Base-by-base conservation (phyloP, 92 coral and sea anemone genomes). In the Phymanthus crucifer region DNA sequence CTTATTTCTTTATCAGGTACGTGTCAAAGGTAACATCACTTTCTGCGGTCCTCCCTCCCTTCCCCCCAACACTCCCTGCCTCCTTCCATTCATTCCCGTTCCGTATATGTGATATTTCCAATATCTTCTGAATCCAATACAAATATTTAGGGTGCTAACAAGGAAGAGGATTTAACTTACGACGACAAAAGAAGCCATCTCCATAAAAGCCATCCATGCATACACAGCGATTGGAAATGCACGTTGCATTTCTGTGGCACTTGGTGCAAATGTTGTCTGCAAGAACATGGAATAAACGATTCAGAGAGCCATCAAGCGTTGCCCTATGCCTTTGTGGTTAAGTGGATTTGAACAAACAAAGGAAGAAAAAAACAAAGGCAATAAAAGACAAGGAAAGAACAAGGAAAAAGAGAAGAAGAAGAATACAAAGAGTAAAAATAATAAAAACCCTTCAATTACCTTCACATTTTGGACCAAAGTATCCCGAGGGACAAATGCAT, bases 381-480 rank as follows among this genome's bases (percentile, higher is more conserved):
- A n/a, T n/a, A n/a, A n/a, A n/a, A n/a, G n/a, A n/a, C n/a, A n/a
- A n/a, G n/a, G n/a, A n/a, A n/a, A n/a, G n/a, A n/a, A n/a, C n/a
- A n/a, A n/a, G n/a, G n/a, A n/a, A n/a, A n/a, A n/a, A n/a, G n/a
- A n/a, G n/a, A n/a, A n/a, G n/a, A n/a, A n/a, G n/a, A n/a, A n/a
- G n/a, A n/a, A 14, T 45, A 45, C 50, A 45, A 6, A 45, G 7
- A 45, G 14, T n/a, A n/a, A n/a, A n/a, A n/a, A n/a, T n/a, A n/a
- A n/a, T n/a, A 27, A 1, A 24, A n/a, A 32, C 21, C 38, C 19
- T 24, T 31, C 3, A 31, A 36, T 24, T 78, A 87, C 96, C 94
- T 82, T 87, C 96, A 68, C 98, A 94, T 67, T 91, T 90, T n/a
- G 97, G 97, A 14, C 97, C 96, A 36, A 87, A 84, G 77, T 84